Base-by-base conservation (phyloP, 2,113 vertebrate species). In the Brienomyrus brachyistius region DNA sequence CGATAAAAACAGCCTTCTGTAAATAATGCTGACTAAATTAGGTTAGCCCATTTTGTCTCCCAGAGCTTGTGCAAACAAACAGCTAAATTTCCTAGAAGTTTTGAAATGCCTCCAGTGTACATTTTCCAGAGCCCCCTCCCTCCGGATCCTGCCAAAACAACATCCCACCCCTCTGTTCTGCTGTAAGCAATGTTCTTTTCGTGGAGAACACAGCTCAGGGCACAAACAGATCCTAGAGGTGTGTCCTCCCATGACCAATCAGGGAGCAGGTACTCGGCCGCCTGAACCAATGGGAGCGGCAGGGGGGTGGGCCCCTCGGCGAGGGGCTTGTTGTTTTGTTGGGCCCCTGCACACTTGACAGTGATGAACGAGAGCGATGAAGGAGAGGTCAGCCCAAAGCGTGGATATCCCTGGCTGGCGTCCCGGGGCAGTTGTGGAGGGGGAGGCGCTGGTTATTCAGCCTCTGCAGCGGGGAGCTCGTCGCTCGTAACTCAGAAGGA, bases 191-290 rank as follows among this genome's bases (percentile, higher is more conserved):
- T 74, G 54, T 88, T 80, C 54, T 85, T 77, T 89, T 90, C 86
- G 43, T 45, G 43, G 21, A 66, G 66, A 54, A 77, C 48, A 70
- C 19, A 4, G 86, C 93, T 91, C 89, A 89, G 92, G 52, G 90
- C 94, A 95, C 93, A 96, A 97, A 96, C 96, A 96, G 93, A 96
- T 95, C 96, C 90, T 95, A 95, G 95, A 96, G 97, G 97, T 96
- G 97, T 97, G 96, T 95, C 93, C 47, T 92, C 0, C 77, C 70
- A 90, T 23, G 89, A 93, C 97, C 97, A 97, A 98, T 97, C 56
- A 90, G 11, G 3, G 91, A 91, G 27, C 89, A 86, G 77, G 70
- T 77, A 90, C 90, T 92, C 31, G 0, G 48, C 66, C 74, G 45
- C 70, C 90, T 91, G 82, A 88, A 92, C 94, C 89, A 94, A 95